These are phyloP conservation scores for Oreohelix idahoensis DNA, from an alignment of 1,140 invertebrate genomes.

Conservation along the genomic window DNA sequence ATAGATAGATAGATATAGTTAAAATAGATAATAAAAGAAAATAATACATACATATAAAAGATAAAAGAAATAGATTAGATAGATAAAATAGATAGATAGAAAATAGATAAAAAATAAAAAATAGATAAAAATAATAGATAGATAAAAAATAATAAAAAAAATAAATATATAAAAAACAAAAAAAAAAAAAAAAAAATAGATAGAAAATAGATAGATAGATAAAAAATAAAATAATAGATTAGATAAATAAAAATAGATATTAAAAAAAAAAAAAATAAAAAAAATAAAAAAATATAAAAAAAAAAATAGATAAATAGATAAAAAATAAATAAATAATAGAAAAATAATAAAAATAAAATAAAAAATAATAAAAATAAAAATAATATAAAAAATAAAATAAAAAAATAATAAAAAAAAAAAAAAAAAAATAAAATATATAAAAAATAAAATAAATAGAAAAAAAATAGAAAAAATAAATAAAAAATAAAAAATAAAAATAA, in stretches of 20 bases:
- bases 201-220: too few relatives aligned
- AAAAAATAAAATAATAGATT: too few relatives aligned
- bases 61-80: not conserved
- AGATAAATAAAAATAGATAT: too few relatives aligned
- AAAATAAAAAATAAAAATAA: not conserved
- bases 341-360: too few relatives aligned
- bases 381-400: not conserved
- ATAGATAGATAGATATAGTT: not conserved
- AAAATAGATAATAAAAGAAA: not conserved
- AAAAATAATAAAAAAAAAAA: constrained; percentile 10
- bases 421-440: constrained; percentile 2
- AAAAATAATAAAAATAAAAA: not conserved
- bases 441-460: not conserved
- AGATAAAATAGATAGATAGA: not conserved
- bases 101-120: not conserved
- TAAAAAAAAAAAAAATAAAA: constrained; percentile 1
- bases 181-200: constrained; percentile 13
- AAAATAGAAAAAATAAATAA: not conserved
- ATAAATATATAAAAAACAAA: not conserved
- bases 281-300: constrained; percentile 3
- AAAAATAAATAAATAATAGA: too few relatives aligned
- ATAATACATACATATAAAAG: not conserved
- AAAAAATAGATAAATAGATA: too few relatives aligned
- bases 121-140: not conserved
- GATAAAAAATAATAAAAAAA: not conserved